phyloP scores from a whole-genome alignment of 2,888 invertebrate genomes.

The Cistogaster globosa region DNA sequence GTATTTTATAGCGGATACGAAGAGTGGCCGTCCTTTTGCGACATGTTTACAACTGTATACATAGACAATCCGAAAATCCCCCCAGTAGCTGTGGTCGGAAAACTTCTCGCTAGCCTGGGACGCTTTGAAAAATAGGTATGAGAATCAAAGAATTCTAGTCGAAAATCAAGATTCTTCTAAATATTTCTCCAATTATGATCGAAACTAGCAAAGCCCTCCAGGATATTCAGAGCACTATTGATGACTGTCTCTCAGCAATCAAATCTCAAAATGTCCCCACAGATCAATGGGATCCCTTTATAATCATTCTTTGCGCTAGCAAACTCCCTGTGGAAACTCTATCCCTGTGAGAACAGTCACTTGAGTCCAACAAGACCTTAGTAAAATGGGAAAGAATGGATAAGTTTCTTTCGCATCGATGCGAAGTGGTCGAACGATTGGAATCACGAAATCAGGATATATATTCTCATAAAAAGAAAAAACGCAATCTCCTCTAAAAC shows the following conservation, averaged over 20 bases:
- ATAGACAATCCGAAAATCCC: too few relatives aligned
- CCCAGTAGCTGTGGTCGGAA: background rate
- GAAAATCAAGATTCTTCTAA: slow-evolving; percentile 4
- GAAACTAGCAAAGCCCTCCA: slow-evolving; percentile 19
- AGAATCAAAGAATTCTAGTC: slow-evolving; percentile 30
- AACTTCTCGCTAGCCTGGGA: slow-evolving; percentile 37
- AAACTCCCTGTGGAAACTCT: slow-evolving; percentile 34
- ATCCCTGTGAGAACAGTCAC: slow-evolving; percentile 24
- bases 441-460: background rate
- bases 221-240: slow-evolving; percentile 17
- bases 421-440: slow-evolving; percentile 23
- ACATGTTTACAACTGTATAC: too few relatives aligned
- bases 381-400: slow-evolving; percentile 45
- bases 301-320: background rate
- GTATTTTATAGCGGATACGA: too few relatives aligned
- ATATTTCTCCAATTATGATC: background rate
- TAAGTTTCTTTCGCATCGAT: slow-evolving; percentile 28
- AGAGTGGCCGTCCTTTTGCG: too few relatives aligned
- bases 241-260: slow-evolving; percentile 19
- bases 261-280: slow-evolving; percentile 17
- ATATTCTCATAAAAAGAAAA: background rate
- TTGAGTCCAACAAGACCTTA: background rate
- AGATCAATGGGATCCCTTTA: slow-evolving; percentile 37
- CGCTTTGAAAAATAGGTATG: slow-evolving; percentile 22
- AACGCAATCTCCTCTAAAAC: background rate